Conservation (phyloP, 2,113 vertebrate species). For the Ammospiza nelsoni region DNA sequence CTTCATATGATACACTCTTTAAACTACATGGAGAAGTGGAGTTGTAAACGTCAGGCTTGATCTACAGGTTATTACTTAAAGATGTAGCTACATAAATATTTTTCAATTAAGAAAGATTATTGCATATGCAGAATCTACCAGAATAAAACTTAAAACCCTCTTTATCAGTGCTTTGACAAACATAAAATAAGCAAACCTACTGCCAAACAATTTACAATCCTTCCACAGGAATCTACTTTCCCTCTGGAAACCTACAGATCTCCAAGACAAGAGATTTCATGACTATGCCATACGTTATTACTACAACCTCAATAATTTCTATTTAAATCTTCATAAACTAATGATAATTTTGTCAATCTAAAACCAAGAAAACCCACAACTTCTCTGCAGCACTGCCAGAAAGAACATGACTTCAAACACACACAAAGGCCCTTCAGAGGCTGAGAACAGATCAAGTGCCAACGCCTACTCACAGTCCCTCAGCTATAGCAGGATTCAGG, state of each 20-base stretch:
- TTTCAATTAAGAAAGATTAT: background rate
- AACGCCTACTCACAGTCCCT: background rate
- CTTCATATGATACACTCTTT: background rate
- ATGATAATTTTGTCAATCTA: background rate
- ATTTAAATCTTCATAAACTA: background rate
- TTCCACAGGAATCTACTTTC: background rate
- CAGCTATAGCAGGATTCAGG: background rate
- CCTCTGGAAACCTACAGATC: background rate
- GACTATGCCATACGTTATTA: background rate
- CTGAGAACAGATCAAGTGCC: background rate
- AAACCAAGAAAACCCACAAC: background rate
- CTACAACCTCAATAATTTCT: background rate
- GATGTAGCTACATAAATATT: background rate
- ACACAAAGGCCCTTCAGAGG: fast-evolving
- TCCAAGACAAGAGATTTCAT: background rate
- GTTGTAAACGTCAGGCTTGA: background rate
- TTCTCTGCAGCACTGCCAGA: background rate
- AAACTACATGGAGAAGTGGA: constrained; percentile 3
- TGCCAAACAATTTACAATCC: background rate
- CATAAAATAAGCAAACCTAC: background rate
- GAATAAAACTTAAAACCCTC: background rate
- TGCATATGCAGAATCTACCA: background rate
- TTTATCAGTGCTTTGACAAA: background rate
- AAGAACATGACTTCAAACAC: background rate
- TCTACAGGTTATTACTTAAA: background rate